Evolutionary conservation across 2,888 invertebrate species (phyloP), one percentile per base, ranked within the genome.

Genomic region (Brachyopa scutellaris): DNA sequence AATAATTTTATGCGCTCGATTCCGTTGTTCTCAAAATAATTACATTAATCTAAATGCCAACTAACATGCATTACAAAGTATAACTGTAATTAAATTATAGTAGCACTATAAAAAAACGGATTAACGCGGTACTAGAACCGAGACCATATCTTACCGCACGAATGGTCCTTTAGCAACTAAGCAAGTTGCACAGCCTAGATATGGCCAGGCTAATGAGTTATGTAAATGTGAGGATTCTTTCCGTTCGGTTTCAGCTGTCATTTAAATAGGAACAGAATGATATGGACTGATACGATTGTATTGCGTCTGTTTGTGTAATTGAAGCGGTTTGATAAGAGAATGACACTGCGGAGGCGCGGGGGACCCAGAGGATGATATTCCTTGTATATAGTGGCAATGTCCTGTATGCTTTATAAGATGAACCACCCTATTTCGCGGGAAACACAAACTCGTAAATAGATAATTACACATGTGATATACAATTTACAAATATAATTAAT

Each of bases 161-260:
- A 72, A 66, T 77, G 77, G 77, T 82, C 76, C 70, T 76, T 61
- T 33, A 59, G 51, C 76, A 66, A 82, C 82, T 82, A 77, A 76
- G 51, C 47, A 13, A 53, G 9, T 15, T 55, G 53, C 36, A 7
- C 15, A 51, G 36, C 11, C 55, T n/a, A 42, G 69, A 45, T 69
- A 42, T 36, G 40, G 61, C 29, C 31, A 33, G 21, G 53, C 67
- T 82, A 76, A 80, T 76, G 59, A 70, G 51, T 76, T 76, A n/a
- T n/a, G n/a, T n/a, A 57, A 69, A 64, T 62, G 57, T 21, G 47
- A 80, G 49, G 3, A 15, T 38, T 66, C 40, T 66, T 66, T 36
- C 57, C 53, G 53, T 47, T 55, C 11, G 21, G 47, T 57, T 61
- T 26, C 57, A 19, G 17, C 45, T 9, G 40, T 40, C 11, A 33